Evolutionary conservation across 2,113 vertebrate genomes (phyloP).

Genomic region (Lepisosteus oculatus): DNA sequence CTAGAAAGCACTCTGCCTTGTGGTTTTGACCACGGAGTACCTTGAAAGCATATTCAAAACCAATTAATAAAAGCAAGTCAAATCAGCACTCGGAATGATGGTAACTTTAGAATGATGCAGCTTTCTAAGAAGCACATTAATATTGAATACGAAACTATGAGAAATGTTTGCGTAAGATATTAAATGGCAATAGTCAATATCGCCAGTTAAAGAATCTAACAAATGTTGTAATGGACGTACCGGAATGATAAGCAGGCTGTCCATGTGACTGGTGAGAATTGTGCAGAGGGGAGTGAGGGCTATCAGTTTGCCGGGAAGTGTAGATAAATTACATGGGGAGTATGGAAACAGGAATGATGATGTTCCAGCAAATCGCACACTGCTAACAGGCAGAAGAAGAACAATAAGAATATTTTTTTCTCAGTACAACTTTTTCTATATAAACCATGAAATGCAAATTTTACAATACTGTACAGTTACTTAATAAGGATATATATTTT

Average conservation of each 20-base stretch:
- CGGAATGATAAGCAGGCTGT: background rate
- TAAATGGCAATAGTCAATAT: background rate
- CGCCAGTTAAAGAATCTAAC: background rate
- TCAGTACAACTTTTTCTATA: too few relatives aligned
- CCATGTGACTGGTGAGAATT: slow-evolving; percentile 21
- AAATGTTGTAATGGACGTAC: background rate
- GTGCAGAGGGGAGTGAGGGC: too few relatives aligned
- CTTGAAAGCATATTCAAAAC: slow-evolving; percentile 8
- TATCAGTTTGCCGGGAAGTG: background rate
- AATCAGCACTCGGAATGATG: background rate
- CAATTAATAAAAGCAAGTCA: slow-evolving; percentile 6
- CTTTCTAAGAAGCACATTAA: slow-evolving; percentile 23
- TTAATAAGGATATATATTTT: too few relatives aligned
- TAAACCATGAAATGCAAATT: too few relatives aligned
- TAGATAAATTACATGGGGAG: too few relatives aligned
- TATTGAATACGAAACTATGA: background rate
- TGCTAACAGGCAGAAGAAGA: too few relatives aligned
- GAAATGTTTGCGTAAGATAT: background rate
- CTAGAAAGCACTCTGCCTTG: slow-evolving; percentile 11
- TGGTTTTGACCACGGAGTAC: background rate
- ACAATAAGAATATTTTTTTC: too few relatives aligned
- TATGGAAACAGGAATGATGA: background rate
- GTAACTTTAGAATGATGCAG: background rate
- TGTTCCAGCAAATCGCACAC: too few relatives aligned
- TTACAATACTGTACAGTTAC: too few relatives aligned